phyloP scores from a whole-genome alignment of 2,888 invertebrate genomes.

The Lycaena phlaeas region DNA sequence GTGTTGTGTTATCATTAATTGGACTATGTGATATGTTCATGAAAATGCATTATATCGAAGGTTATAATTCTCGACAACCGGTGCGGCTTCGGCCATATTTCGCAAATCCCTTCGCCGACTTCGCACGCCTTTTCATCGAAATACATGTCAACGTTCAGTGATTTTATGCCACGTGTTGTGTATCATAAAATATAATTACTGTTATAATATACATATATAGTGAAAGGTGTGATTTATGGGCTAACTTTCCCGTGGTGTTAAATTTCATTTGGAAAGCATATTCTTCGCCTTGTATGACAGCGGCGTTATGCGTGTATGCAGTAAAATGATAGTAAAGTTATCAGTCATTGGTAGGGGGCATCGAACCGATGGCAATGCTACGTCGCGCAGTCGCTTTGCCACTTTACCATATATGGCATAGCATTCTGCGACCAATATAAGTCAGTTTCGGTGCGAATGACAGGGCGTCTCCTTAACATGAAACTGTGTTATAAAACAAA shows the following conservation, averaged over 20 bases:
- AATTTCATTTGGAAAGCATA: slow-evolving; percentile 67
- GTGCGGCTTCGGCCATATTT: slow-evolving; percentile 67
- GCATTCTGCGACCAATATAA: slow-evolving; percentile 37
- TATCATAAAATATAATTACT: slow-evolving; percentile 25
- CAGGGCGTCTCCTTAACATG: slow-evolving; percentile 23
- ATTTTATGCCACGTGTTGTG: slow-evolving; percentile 69
- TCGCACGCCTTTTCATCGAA: slow-evolving; percentile 66
- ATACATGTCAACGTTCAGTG: slow-evolving; percentile 66
- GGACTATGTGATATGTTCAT: slow-evolving; percentile 27
- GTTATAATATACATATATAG: slow-evolving; percentile 10
- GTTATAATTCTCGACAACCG: slow-evolving; percentile 43
- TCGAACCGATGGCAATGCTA: slow-evolving; percentile 58
- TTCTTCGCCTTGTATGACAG: slow-evolving; percentile 65
- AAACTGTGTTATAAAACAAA: no score
- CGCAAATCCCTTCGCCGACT: slow-evolving; percentile 58
- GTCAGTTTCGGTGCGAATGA: slow-evolving; percentile 43
- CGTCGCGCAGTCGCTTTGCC: slow-evolving; percentile 62
- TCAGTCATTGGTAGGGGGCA: slow-evolving; percentile 48
- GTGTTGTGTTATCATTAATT: slow-evolving; percentile 38
- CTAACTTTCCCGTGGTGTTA: slow-evolving; percentile 45
- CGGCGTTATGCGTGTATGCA: slow-evolving; percentile 18
- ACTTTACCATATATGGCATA: slow-evolving; percentile 68
- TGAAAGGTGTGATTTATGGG: slow-evolving; percentile 9
- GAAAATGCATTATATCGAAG: slow-evolving; percentile 40
- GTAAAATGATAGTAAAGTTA: slow-evolving; percentile 28